A percentile compares a stretch with the other conserved stretches of the same genome.
phyloP scores from a whole-genome alignment of 2,797 vertebrate genomes.

The Mormyrops attenuatus region DNA sequence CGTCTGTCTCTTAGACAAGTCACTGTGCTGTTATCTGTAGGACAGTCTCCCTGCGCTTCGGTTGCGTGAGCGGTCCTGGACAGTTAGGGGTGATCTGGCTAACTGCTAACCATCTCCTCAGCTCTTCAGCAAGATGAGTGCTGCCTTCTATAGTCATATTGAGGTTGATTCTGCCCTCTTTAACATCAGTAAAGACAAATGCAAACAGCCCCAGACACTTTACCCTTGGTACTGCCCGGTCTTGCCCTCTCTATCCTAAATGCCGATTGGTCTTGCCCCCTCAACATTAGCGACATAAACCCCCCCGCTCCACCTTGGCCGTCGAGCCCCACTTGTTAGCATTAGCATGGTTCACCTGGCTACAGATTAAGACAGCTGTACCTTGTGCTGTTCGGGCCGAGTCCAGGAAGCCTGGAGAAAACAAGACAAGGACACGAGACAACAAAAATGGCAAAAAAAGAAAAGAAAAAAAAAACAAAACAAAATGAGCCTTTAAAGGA shows the following conservation, averaged over 20 bases:
- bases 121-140: background rate
- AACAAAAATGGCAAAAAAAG: slow-evolving; percentile 58
- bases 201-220: background rate
- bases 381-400: slow-evolving; percentile 98
- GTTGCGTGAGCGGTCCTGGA: background rate
- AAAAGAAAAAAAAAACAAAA: slow-evolving; percentile 43
- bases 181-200: background rate
- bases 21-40: background rate
- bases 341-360: slow-evolving; percentile 37
- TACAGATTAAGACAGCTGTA: slow-evolving; percentile 75
- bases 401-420: slow-evolving; percentile 98
- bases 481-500: slow-evolving; percentile 67
- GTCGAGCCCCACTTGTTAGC: background rate
- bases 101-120: background rate
- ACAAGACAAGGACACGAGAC: slow-evolving; percentile 84
- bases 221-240: background rate
- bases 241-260: background rate
- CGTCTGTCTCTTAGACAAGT: background rate
- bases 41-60: background rate
- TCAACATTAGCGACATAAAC: background rate
- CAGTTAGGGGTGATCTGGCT: background rate
- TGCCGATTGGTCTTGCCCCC: background rate
- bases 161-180: no score
- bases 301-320: background rate
- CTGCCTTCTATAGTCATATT: background rate